Evolutionary conservation across 2,797 vertebrate species (phyloP).

Genomic region (Nannoperca australis): DNA sequence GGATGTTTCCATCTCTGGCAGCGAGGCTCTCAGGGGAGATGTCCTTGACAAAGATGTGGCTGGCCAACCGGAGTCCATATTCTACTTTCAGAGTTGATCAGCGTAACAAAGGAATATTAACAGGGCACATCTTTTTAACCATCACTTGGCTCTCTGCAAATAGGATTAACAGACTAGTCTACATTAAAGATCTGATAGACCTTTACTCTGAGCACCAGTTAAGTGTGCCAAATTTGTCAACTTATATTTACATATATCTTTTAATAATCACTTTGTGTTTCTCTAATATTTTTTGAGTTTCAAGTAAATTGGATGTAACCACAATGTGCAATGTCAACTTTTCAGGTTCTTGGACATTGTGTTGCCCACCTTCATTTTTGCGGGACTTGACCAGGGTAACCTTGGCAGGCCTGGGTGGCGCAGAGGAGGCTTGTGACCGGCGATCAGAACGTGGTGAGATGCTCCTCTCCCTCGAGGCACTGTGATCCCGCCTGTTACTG

Average conservation of each 20-base stretch:
- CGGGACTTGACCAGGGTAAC: conserved; percentile 97
- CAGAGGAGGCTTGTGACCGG: conserved; percentile 89
- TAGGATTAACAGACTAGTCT: neutral
- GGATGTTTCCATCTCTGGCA: conserved; percentile 97
- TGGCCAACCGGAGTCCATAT: conserved; percentile 96
- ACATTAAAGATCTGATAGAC: neutral
- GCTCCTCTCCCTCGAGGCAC: conserved; percentile 93
- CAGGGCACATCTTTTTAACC: neutral
- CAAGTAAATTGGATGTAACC: neutral
- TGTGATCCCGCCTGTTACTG: conserved; percentile 86
- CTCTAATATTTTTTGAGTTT: neutral
- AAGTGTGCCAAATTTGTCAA: neutral
- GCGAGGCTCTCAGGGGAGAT: conserved; percentile 98
- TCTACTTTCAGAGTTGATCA: conserved; percentile 83
- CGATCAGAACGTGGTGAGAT: conserved; percentile 93
- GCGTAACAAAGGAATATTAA: conserved; percentile 43
- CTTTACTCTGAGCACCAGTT: neutral
- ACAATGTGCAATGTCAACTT: neutral
- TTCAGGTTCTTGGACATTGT: conserved; percentile 2
- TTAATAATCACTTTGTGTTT: neutral
- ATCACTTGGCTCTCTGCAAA: neutral
- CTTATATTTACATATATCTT: neutral
- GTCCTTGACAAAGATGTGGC: conserved; percentile 99
- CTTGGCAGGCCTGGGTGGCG: conserved; percentile 92
- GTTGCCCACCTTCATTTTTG: conserved; percentile 93